Percentiles rank a stretch among this genome's conserved stretches.
Evolutionary conservation across 1,140 invertebrate genomes (phyloP).

Genomic region (Danaus plexippus): DNA sequence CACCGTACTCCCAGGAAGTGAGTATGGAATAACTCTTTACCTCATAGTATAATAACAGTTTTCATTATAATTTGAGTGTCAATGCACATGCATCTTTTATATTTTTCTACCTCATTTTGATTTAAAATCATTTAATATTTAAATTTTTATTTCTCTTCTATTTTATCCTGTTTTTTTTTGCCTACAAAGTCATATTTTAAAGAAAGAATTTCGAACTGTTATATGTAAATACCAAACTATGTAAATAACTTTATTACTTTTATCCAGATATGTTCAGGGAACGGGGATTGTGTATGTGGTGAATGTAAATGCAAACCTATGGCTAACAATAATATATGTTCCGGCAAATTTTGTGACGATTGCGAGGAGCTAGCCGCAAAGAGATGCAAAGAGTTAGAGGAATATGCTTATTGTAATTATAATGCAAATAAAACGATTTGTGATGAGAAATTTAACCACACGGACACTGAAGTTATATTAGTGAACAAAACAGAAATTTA

Average conservation of each 20-base stretch:
- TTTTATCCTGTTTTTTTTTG: too few relatives aligned
- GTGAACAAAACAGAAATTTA: constrained; percentile 39
- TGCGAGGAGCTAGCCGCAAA: constrained; percentile 69
- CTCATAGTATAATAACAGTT: too few relatives aligned
- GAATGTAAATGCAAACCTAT: constrained; percentile 71
- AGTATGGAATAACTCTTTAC: neutral
- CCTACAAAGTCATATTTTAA: too few relatives aligned
- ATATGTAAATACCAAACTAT: neutral
- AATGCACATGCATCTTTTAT: too few relatives aligned
- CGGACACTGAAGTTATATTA: constrained; percentile 47
- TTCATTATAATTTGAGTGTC: too few relatives aligned
- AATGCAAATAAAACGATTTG: constrained; percentile 68
- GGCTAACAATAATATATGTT: constrained; percentile 61
- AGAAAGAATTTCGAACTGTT: neutral
- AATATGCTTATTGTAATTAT: constrained; percentile 77
- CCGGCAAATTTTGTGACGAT: constrained; percentile 79
- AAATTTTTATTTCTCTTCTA: too few relatives aligned
- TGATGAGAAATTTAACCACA: constrained; percentile 68
- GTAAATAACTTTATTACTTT: constrained; percentile 3
- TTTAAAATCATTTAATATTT: too few relatives aligned
- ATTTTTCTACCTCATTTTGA: too few relatives aligned
- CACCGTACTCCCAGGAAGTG: constrained; percentile 55
- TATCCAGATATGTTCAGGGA: constrained; percentile 74
- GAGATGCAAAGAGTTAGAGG: constrained; percentile 83
- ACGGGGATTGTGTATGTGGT: constrained; percentile 78